A percentile compares a stretch with the other conserved stretches of the same genome.
These are phyloP conservation scores for Gymnopithys bicolor DNA, from an alignment of 2,797 vertebrate species.

Conservation along the genomic window DNA sequence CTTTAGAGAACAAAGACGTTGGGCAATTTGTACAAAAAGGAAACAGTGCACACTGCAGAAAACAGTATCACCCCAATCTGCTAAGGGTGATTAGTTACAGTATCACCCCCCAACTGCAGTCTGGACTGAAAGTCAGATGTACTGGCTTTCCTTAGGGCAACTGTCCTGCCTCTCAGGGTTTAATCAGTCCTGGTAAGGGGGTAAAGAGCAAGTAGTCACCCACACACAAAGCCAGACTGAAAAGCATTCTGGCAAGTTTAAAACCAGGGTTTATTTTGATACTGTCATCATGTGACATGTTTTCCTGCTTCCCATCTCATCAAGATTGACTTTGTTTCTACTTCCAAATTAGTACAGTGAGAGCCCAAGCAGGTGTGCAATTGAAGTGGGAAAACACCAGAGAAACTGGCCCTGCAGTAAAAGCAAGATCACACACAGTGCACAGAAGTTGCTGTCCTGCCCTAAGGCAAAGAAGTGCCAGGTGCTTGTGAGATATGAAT, in stretches of 20 bases:
- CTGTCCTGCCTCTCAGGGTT: background rate
- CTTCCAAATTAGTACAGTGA: background rate
- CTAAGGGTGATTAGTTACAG: background rate
- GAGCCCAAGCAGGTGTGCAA: background rate
- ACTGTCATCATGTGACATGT: background rate
- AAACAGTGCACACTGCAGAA: background rate
- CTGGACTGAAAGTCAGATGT: background rate
- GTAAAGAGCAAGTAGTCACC: background rate
- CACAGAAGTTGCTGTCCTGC: background rate
- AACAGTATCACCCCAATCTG: background rate
- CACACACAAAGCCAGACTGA: background rate
- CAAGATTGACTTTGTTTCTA: background rate
- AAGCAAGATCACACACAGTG: background rate
- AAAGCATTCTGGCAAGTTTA: background rate
- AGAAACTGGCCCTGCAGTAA: background rate
- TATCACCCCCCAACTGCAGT: background rate
- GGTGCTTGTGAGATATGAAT: background rate
- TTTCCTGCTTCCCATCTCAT: background rate
- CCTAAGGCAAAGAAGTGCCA: background rate
- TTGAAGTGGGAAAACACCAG: background rate
- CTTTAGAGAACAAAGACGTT: background rate
- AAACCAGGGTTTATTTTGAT: background rate
- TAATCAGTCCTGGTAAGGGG: background rate
- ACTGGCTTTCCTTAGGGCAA: background rate
- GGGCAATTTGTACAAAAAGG: background rate